These are phyloP conservation scores for Orthonychiurus folsomi DNA, from an alignment of 2,888 invertebrate genomes.

Conservation along the genomic window DNA sequence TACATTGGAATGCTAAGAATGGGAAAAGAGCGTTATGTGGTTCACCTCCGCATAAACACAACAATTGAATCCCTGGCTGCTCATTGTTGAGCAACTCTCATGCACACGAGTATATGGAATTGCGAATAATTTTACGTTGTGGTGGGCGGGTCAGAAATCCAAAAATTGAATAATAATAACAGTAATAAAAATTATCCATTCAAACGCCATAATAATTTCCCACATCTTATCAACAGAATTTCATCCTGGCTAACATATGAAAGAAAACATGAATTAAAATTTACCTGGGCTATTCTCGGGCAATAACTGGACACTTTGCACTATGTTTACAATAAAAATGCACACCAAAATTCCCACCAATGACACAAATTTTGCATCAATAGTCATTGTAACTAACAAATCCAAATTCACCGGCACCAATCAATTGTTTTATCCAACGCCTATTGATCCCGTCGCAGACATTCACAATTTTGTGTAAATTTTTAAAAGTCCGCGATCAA, in stretches of 20 bases:
- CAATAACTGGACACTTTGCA: constrained; percentile 21
- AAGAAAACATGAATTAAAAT: too few species aligned
- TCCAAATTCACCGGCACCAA: too few species aligned
- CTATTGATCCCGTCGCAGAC: too few species aligned
- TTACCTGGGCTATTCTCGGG: constrained; percentile 36
- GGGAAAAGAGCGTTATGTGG: background rate
- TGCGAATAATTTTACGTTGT: background rate
- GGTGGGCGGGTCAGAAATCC: background rate
- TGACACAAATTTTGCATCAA: background rate
- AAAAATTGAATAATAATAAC: background rate
- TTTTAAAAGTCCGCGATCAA: too few species aligned
- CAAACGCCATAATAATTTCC: background rate
- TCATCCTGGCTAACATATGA: too few species aligned
- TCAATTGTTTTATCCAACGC: background rate
- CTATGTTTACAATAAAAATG: background rate
- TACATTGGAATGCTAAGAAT: background rate
- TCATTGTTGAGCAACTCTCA: background rate
- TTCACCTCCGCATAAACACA: constrained; percentile 1
- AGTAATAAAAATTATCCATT: background rate
- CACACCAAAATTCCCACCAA: background rate
- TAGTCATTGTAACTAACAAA: background rate
- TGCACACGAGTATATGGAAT: too few species aligned
- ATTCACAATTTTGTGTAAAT: too few species aligned
- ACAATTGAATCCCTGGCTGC: background rate
- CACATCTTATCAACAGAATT: too few species aligned